Evolutionary conservation across 2,113 vertebrate species (phyloP), one percentile per base, ranked within the genome.

Genomic region (Rhabdomys dilectus): DNA sequence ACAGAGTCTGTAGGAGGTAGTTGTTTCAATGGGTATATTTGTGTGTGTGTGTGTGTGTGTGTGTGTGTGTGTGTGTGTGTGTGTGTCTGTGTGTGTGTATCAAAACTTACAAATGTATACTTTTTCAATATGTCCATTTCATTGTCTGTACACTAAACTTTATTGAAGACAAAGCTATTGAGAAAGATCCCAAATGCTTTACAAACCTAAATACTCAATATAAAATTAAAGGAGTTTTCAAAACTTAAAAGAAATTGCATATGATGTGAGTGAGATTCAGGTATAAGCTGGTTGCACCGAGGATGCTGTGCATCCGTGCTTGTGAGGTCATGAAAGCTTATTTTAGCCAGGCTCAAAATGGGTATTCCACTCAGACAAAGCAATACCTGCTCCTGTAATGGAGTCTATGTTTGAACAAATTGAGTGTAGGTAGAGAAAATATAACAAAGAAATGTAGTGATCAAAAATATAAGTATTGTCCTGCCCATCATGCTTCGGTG

Each of bases 391-490:
- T 80, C 77, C 80, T 11, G 48, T 1, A 91, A 45, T 58, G 88
- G 60, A 78, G n/a, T 7, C n/a, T 64, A 36, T 85, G 66, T 72
- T 45, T 94, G 77, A 96, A 94, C 86, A 78, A 82, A 86, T 1
- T 91, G 34, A 88, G 36, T 31, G 73, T 58, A 64, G 36, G 26
- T 81, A 90, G 53, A 72, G 75, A 73, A 92, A 73, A 64, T 94
- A 94, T 45, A 76, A 96, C 89, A 97, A 96, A 94, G 82, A 95
- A 92, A 80, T 64, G 58, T 3, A 80, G 75, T 1, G 24, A 89
- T 91, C 62, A 96, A 94, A 97, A 89, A 80, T 56, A 1, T 36
- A 93, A 53, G 94, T 88, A 92, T 91, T 94, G 80, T 96, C 78
- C 84, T 91, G 78, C 60, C 62, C 96, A 90, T 91, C 84, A 94